phyloP scores from a whole-genome alignment of 1,140 invertebrate species.

The Cydia splendana region DNA sequence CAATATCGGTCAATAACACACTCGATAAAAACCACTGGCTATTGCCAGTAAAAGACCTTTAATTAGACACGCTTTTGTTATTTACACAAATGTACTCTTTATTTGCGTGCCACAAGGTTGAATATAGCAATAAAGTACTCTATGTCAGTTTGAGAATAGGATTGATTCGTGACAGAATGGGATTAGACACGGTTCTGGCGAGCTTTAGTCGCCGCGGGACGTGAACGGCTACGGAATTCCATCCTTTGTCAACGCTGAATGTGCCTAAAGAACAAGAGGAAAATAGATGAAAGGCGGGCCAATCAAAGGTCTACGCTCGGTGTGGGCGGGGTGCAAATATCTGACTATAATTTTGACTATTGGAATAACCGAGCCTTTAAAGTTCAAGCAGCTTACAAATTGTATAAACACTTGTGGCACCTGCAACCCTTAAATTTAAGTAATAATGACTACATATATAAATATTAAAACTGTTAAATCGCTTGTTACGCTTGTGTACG shows the following conservation, averaged over 20 bases:
- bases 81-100: conserved; percentile 8
- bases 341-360: no score
- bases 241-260: conserved; percentile 8
- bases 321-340: not conserved
- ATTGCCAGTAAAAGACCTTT: not conserved
- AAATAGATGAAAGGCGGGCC: not conserved
- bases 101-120: conserved; percentile 29
- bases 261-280: not conserved
- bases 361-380: no score
- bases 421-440: no score
- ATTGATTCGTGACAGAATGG: conserved; percentile 23
- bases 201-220: not conserved
- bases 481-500: no score
- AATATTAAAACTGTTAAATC: no score
- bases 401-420: no score
- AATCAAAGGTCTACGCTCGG: not conserved
- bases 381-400: no score
- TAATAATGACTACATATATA: no score
- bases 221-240: conserved; percentile 9
- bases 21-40: conserved; percentile 6
- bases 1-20: conserved; percentile 22
- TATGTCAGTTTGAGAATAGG: conserved; percentile 4
- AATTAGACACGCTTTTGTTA: conserved; percentile 28
- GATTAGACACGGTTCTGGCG: conserved; percentile 12
- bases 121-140: not conserved